Evolutionary conservation across 2,113 vertebrate species (phyloP).

Genomic region (Chaenogobius annularis): DNA sequence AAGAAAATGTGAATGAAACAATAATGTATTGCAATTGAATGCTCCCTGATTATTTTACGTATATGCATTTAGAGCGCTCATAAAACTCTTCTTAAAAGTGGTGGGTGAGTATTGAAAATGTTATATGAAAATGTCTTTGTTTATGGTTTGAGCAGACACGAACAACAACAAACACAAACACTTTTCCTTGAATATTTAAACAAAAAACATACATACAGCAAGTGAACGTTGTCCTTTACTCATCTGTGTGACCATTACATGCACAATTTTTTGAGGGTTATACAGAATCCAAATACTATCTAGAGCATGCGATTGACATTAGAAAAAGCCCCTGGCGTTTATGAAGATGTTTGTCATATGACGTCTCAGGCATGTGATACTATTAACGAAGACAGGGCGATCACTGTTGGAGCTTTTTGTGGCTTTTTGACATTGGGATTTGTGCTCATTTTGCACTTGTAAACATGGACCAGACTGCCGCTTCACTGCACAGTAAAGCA

Average conservation of each 20-base stretch:
- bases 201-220: not conserved
- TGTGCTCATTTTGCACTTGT: conserved; percentile 18
- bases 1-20: too few relatives aligned
- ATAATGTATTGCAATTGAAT: too few relatives aligned
- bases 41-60: too few relatives aligned
- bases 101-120: too few relatives aligned
- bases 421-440: conserved; percentile 18
- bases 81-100: too few relatives aligned
- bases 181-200: too few relatives aligned
- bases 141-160: too few relatives aligned
- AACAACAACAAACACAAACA: too few relatives aligned
- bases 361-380: conserved; percentile 59
- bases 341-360: conserved; percentile 52
- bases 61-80: too few relatives aligned
- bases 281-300: conserved; percentile 31
- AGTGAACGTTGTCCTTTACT: not conserved
- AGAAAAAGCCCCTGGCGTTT: conserved; percentile 9
- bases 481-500: not conserved
- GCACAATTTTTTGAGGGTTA: conserved; percentile 8
- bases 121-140: too few relatives aligned
- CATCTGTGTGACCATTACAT: conserved; percentile 29
- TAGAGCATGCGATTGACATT: conserved; percentile 30
- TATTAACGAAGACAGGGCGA: conserved; percentile 49
- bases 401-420: conserved; percentile 32
- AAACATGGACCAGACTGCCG: not conserved